Base-by-base conservation (phyloP, 2,797 vertebrate species). In the Pyrocephalus nanus region DNA sequence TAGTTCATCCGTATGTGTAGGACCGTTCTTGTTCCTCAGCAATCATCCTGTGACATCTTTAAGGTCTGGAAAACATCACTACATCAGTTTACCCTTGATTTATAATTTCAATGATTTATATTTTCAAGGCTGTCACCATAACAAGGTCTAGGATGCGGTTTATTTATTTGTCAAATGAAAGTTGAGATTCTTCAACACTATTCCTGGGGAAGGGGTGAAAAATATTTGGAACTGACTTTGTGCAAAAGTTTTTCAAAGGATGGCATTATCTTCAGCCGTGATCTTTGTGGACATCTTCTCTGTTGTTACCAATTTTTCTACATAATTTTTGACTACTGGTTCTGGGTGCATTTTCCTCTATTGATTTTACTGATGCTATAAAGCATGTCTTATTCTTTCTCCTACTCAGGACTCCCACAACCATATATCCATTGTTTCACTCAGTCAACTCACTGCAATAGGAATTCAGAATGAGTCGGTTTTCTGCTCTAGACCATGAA, bases 21-120 rank as follows among this genome's bases (percentile, higher is more conserved):
- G 60, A 70, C 50, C 73, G 20, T 82, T 86, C 17, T 60, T 53
- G 60, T 30, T 85, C 64, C 65, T 89, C 71, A 87, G 86, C 20
- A 91, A 65, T 93, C 86, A 93, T 73, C 25, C 34, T 0, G 0
- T 61, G 60, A 58, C 47, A 30, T 54, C 65, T 94, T 88, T 76
- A 80, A 82, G 47, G 27, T 76, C 47, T 77, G 34, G 45, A 80
- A 92, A 82, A 20, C 11, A 45, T 38, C 69, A 57, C 25, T 75
- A 67, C 18, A 72, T 69, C 61, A 61, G 57, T 74, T 95, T 83
- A 72, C 13, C 47, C 13, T 67, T 61, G 75, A 77, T 96, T 89
- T 71, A 80, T 88, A 47, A 69, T 94, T 64, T 80, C 75, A 80
- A 69, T 61, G 75, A 77, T 96, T 89, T 71, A 80, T 88, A 47